Conservation (phyloP, 2,888 invertebrate species). For the Zonitis immaculata region DNA sequence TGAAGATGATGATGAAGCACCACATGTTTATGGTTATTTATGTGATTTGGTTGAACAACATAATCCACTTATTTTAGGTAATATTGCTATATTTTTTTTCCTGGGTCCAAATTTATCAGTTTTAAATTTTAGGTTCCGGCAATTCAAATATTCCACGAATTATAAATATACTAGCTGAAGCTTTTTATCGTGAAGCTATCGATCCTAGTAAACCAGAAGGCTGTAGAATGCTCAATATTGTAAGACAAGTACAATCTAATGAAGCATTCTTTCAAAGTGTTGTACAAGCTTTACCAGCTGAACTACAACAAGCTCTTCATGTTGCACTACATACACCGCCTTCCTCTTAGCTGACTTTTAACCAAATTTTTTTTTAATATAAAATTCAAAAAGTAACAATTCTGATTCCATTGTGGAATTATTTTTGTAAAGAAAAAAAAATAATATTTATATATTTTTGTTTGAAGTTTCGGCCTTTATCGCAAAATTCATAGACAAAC, state of each 20-base stretch:
- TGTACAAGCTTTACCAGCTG: conserved; percentile 63
- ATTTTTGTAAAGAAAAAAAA: conserved; percentile 10
- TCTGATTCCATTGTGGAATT: conserved; percentile 7
- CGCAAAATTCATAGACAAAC: too few species aligned
- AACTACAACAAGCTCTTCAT: conserved; percentile 80
- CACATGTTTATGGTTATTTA: conserved; percentile 91
- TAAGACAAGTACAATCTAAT: conserved; percentile 79
- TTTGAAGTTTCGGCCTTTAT: too few species aligned
- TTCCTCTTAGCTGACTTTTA: conserved; percentile 19
- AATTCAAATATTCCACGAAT: conserved; percentile 87
- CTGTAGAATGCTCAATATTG: conserved; percentile 75
- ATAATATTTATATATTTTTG: too few species aligned
- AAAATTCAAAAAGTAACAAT: background rate
- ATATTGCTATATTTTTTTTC: conserved; percentile 13
- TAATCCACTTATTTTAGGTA: conserved; percentile 71
- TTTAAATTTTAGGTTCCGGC: conserved; percentile 59
- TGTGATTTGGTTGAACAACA: conserved; percentile 93
- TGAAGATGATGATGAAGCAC: conserved; percentile 94
- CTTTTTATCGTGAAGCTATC: conserved; percentile 79
- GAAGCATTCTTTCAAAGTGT: conserved; percentile 45
- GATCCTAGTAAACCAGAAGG: conserved; percentile 68
- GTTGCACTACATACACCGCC: conserved; percentile 55
- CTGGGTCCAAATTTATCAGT: background rate
- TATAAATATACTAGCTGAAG: conserved; percentile 84
- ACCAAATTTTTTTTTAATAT: conserved; percentile 2